Evolutionary conservation across 37 sponge, comb jelly and placozoan species (phyloP).

Genomic region (Mnemiopsis leidyi): DNA sequence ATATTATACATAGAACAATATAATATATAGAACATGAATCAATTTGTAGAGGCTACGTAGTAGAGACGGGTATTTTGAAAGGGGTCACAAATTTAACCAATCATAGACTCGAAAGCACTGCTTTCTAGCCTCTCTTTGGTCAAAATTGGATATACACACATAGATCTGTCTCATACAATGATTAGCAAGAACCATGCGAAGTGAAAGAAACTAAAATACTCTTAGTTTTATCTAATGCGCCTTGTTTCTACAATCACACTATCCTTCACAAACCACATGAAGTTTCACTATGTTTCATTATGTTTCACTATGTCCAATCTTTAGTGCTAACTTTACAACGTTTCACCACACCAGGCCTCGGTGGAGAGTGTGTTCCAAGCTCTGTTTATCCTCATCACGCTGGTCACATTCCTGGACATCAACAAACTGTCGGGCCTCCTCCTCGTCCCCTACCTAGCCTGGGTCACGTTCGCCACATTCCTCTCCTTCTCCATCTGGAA

Average conservation of each 20-base stretch:
- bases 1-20: too few relatives aligned
- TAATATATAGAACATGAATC: too few relatives aligned
- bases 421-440: constrained; percentile 2
- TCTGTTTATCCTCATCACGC: neutral
- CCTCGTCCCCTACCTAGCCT: constrained; percentile 22
- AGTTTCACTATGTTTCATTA: neutral
- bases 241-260: neutral
- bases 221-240: neutral
- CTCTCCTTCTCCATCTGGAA: constrained; percentile 38
- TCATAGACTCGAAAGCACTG: too few relatives aligned
- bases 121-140: too few relatives aligned
- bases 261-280: neutral
- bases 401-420: neutral
- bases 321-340: neutral
- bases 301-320: neutral
- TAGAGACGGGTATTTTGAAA: too few relatives aligned
- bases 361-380: neutral
- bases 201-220: neutral
- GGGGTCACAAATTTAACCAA: too few relatives aligned
- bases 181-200: neutral
- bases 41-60: too few relatives aligned
- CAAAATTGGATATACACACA: too few relatives aligned
- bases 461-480: constrained; percentile 24
- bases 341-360: neutral
- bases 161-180: too few relatives aligned